Conservation (phyloP, 2,888 invertebrate genomes). For the Cephus spinipes region DNA sequence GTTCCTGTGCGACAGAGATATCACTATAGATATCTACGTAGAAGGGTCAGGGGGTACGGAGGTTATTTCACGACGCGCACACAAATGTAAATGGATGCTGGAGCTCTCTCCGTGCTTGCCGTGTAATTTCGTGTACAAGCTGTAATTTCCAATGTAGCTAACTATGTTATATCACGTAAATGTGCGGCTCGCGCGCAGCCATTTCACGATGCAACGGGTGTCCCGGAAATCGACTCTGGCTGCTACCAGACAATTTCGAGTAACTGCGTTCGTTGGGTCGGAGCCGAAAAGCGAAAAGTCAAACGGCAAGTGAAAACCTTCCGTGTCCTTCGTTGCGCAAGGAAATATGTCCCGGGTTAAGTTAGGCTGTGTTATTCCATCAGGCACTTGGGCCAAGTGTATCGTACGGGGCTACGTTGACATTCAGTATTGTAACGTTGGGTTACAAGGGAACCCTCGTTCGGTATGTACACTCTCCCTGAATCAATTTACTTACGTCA, state of each 20-base stretch:
- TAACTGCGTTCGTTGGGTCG: constrained; percentile 20
- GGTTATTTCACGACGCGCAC: constrained; percentile 18
- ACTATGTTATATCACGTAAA: constrained; percentile 38
- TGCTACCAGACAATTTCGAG: constrained; percentile 11
- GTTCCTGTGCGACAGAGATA: background rate
- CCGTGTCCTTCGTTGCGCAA: too few species aligned
- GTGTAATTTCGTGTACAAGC: constrained; percentile 47
- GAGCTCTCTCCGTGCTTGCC: constrained; percentile 20
- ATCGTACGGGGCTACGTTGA: too few species aligned
- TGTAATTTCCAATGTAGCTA: constrained; percentile 41
- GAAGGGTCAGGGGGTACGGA: too few species aligned
- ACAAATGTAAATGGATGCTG: constrained; percentile 29
- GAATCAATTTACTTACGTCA: too few species aligned
- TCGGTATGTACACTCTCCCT: too few species aligned
- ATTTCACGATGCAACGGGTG: constrained; percentile 32
- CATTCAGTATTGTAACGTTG: too few species aligned
- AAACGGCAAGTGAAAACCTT: too few species aligned
- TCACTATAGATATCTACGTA: constrained; percentile 37
- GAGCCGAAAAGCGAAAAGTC: background rate
- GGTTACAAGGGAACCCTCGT: too few species aligned
- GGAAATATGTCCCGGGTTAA: too few species aligned
- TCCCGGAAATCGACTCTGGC: constrained; percentile 25
- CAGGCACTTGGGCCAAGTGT: too few species aligned
- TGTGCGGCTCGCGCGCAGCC: constrained; percentile 27
- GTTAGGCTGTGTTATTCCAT: too few species aligned